Conservation (phyloP, 2,888 invertebrate species). For the Mesorhabditis sp. region DNA sequence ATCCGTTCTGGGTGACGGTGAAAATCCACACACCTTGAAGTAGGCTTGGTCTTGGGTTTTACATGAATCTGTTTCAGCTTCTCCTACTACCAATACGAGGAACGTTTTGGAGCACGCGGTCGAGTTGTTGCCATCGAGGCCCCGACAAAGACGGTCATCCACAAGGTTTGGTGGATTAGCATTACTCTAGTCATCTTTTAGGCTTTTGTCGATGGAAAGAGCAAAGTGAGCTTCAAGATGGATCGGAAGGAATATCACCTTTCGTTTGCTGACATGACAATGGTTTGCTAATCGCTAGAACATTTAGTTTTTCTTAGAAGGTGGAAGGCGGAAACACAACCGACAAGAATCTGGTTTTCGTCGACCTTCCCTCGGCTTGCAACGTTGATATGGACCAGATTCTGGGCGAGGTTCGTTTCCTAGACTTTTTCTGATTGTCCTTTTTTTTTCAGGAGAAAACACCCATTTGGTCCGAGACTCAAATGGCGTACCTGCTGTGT, state of each 20-base stretch:
- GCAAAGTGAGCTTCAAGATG: conserved; percentile 13
- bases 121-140: conserved; percentile 9
- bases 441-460: conserved; percentile 1
- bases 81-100: conserved; percentile 12
- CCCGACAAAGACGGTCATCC: conserved; percentile 7
- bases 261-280: not conserved
- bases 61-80: not conserved
- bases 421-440: not conserved
- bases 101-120: conserved; percentile 10
- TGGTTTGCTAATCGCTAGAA: not conserved
- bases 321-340: not conserved
- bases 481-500: conserved; percentile 17
- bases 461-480: conserved; percentile 11
- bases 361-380: not conserved
- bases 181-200: conserved; percentile 6
- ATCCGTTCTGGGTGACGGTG: not conserved
- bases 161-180: conserved; percentile 15
- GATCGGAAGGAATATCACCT: conserved; percentile 9
- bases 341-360: not conserved
- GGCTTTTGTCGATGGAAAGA: conserved; percentile 24
- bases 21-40: not conserved
- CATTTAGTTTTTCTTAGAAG: not conserved
- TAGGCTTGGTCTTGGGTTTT: not conserved
- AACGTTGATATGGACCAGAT: not conserved
- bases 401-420: not conserved